These are phyloP conservation scores for Limnephilus rhombicus DNA, from an alignment of 2,888 invertebrate genomes.

Conservation along the genomic window DNA sequence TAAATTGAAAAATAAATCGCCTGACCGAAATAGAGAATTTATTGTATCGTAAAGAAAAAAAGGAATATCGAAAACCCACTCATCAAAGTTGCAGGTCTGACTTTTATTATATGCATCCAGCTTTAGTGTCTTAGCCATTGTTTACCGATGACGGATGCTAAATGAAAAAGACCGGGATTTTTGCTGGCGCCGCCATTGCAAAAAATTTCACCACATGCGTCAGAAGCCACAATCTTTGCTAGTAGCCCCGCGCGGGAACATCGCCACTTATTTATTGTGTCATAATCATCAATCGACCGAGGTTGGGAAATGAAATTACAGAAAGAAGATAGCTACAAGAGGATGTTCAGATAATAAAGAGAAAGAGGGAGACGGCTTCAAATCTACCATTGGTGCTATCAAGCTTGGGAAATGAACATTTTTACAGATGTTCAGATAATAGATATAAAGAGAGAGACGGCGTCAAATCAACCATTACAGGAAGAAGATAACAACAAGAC, in stretches of 20 bases:
- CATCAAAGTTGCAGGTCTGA: background rate
- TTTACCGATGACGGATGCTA: background rate
- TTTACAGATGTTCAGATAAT: background rate
- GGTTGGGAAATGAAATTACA: background rate
- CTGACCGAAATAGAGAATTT: background rate
- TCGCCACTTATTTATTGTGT: background rate
- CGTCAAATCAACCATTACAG: no score
- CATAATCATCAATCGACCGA: background rate
- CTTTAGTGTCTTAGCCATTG: background rate
- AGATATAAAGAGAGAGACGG: background rate
- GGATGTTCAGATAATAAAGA: background rate
- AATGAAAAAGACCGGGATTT: background rate
- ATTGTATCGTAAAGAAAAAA: background rate
- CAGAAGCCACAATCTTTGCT: background rate
- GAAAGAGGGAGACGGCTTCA: background rate
- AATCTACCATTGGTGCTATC: background rate
- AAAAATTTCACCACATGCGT: background rate
- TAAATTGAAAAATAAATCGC: background rate
- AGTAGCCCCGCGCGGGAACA: background rate
- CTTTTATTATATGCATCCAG: background rate
- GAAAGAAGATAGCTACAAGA: background rate
- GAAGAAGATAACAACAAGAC: no score
- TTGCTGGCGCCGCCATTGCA: background rate
- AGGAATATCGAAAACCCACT: conserved; percentile 6
- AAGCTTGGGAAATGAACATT: no score